These are phyloP conservation scores for Pseudochromis fuscus DNA, from an alignment of 2,797 vertebrate species.

Conservation along the genomic window DNA sequence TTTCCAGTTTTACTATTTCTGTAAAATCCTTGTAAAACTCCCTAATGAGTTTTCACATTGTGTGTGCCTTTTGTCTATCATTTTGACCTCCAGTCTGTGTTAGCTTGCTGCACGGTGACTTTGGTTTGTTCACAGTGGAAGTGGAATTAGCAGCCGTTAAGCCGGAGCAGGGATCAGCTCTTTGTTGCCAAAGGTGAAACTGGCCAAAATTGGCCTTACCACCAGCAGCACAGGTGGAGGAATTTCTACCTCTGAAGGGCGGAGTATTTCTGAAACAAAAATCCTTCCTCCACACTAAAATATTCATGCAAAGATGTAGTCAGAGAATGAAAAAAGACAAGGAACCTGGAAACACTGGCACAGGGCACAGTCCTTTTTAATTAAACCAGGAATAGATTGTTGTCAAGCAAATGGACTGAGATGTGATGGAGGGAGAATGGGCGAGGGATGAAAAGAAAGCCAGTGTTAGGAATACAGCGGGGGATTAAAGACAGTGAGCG, in stretches of 20 bases:
- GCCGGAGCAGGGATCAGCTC: slow-evolving; percentile 11
- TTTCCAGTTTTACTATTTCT: slow-evolving; percentile 1
- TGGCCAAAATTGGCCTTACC: slow-evolving; percentile 13
- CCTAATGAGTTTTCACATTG: slow-evolving; percentile 34
- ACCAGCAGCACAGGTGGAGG: slow-evolving; percentile 15
- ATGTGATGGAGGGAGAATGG: slow-evolving; percentile 60
- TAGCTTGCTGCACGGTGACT: slow-evolving; percentile 24
- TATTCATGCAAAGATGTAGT: slow-evolving; percentile 29
- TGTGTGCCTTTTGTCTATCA: slow-evolving; percentile 32
- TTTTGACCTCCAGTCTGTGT: slow-evolving; percentile 40
- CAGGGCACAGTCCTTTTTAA: slow-evolving; percentile 65
- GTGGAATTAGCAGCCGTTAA: slow-evolving; percentile 37
- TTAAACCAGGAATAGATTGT: slow-evolving; percentile 68
- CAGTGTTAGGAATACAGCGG: slow-evolving; percentile 60
- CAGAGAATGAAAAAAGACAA: background rate
- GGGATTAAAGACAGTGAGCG: slow-evolving; percentile 80
- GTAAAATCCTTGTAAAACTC: slow-evolving; percentile 29
- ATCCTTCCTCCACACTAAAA: slow-evolving; percentile 15
- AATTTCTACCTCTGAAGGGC: background rate
- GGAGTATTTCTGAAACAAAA: slow-evolving; percentile 11
- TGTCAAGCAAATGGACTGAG: slow-evolving; percentile 66
- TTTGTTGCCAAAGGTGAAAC: slow-evolving; percentile 34
- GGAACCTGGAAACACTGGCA: slow-evolving; percentile 43
- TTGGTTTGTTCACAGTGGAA: slow-evolving; percentile 37
- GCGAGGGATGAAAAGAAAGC: slow-evolving; percentile 69